These are phyloP conservation scores for Ornithoptera priamus DNA, from an alignment of 2,888 invertebrate genomes.

Conservation along the genomic window DNA sequence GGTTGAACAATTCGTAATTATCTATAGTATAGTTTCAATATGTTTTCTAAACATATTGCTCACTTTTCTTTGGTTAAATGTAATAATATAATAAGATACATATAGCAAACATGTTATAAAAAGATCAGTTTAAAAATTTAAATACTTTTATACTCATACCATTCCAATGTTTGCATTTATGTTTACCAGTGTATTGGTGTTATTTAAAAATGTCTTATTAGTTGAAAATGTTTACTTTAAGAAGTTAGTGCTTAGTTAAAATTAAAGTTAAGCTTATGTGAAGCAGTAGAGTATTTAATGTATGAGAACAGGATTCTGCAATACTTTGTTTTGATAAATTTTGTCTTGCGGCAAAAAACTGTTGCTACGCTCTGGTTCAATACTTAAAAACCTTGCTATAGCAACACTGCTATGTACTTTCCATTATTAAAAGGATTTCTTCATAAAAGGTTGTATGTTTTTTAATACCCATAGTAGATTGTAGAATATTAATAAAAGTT, in stretches of 20 bases:
- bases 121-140: background rate
- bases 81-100: background rate
- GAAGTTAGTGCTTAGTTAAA: slow-evolving; percentile 1
- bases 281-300: background rate
- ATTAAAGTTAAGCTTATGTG: slow-evolving; percentile 7
- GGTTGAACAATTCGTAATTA: background rate
- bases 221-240: background rate
- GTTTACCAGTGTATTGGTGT: background rate
- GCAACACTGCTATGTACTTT: background rate
- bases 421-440: background rate
- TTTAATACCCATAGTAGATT: slow-evolving; percentile 20
- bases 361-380: too few species aligned
- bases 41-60: background rate
- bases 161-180: slow-evolving; percentile 3
- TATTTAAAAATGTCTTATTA: background rate
- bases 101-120: background rate
- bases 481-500: too few species aligned
- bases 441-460: background rate
- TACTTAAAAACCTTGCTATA: background rate
- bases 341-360: too few species aligned
- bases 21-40: background rate
- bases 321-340: too few species aligned
- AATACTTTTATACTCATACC: background rate
- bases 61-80: background rate
- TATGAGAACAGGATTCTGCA: slow-evolving; percentile 12